These are phyloP conservation scores for Xiphophorus maculatus DNA, from an alignment of 2,113 vertebrate species.

Conservation along the genomic window DNA sequence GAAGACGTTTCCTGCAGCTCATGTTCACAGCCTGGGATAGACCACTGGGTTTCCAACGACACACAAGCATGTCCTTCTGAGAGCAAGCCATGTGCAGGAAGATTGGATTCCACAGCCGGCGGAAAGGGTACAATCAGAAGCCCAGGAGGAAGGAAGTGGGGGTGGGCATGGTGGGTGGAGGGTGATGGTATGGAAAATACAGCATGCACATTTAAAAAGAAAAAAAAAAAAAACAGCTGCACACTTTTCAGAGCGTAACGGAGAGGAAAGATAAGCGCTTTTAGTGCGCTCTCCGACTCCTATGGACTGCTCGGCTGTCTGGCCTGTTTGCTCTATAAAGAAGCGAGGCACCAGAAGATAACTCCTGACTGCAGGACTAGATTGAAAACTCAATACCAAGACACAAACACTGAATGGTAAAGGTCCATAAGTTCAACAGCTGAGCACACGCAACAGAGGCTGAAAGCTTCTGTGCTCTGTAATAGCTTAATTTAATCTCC, in stretches of 20 bases:
- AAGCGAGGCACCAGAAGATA: slow-evolving; percentile 34
- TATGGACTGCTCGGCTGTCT: slow-evolving; percentile 33
- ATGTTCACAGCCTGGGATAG: slow-evolving; percentile 11
- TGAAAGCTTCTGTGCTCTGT: not conserved
- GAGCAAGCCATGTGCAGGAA: slow-evolving; percentile 52
- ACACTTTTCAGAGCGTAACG: slow-evolving; percentile 55
- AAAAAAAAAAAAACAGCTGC: slow-evolving; percentile 18
- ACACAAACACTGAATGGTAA: slow-evolving; percentile 1
- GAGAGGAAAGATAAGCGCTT: slow-evolving; percentile 55
- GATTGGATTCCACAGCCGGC: slow-evolving; percentile 58
- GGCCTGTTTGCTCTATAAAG: slow-evolving; percentile 10
- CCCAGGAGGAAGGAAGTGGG: slow-evolving; percentile 24
- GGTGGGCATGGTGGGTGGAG: slow-evolving; percentile 8
- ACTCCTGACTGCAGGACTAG: slow-evolving; percentile 28
- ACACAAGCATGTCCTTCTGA: slow-evolving; percentile 36
- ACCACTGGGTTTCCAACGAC: not conserved
- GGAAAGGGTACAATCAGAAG: slow-evolving; percentile 53
- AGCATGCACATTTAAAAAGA: slow-evolving; percentile 17
- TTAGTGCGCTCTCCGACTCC: slow-evolving; percentile 49
- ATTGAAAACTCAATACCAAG: slow-evolving; percentile 3
- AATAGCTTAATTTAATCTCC: not conserved
- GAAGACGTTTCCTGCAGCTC: slow-evolving; percentile 19
- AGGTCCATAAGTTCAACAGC: slow-evolving; percentile 20
- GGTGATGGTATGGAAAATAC: slow-evolving; percentile 62
- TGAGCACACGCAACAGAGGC: slow-evolving; percentile 10